phyloP scores from a whole-genome alignment of 2,113 vertebrate species.

The Leptobrachium leishanense region DNA sequence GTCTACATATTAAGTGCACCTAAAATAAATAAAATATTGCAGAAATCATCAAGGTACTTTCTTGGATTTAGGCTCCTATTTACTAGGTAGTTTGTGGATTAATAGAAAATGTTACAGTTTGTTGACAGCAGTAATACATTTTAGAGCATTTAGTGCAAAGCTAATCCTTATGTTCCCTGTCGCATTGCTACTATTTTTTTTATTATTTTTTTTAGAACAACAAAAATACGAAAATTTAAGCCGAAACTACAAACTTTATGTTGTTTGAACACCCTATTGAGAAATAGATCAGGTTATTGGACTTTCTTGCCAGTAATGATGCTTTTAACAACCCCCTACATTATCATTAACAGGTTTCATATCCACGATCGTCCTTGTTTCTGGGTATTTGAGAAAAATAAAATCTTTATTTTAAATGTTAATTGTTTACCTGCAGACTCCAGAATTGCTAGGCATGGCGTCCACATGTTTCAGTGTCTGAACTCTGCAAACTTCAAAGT shows the following conservation, averaged over 20 bases:
- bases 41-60: neutral
- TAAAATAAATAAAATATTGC: neutral
- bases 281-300: neutral
- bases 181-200: neutral
- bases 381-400: neutral
- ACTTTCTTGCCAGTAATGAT: neutral
- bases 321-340: slow-evolving; percentile 4
- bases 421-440: slow-evolving; percentile 22
- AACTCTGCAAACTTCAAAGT: slow-evolving; percentile 24
- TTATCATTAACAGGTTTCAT: neutral
- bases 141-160: slow-evolving; percentile 14
- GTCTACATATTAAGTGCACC: neutral
- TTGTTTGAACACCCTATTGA: slow-evolving; percentile 8
- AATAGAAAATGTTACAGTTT: neutral
- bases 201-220: too few relatives aligned
- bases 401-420: slow-evolving; percentile 17
- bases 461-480: slow-evolving; percentile 17
- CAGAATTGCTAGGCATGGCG: slow-evolving; percentile 8
- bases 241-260: neutral
- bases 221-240: neutral
- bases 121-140: slow-evolving; percentile 21
- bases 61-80: neutral
- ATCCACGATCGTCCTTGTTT: neutral
- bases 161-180: neutral
- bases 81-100: neutral